Evolutionary conservation across 2,888 invertebrate species (phyloP), one percentile per base, ranked within the genome.

Genomic region (Terebella lapidaria): DNA sequence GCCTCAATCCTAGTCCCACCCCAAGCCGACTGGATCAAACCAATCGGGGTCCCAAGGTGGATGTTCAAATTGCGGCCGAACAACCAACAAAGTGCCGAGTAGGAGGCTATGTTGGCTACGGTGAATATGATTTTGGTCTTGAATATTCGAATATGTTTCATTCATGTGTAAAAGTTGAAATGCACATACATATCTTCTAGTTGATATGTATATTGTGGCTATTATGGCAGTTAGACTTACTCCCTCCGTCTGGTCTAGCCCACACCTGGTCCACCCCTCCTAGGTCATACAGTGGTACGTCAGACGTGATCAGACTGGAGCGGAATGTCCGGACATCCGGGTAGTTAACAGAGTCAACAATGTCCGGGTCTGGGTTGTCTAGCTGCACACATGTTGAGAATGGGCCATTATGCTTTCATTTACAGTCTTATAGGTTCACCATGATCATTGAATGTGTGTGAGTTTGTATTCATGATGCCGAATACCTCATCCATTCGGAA

Each of bases 51-150:
- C 5, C 69, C 57, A 5, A 72, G 62, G 15, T 61, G 55, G 54
- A 72, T 59, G 42, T 71, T 67, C 24, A 77, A 54, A 20, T 67
- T 60, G 57, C 70, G 70, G 3, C 73, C 77, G 68, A 71, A 76
- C 60, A 75, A 59, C 76, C 77, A 77, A 59, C 77, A 77, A 3
- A 76, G 71, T n/a, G 76, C 75, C 2, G 77, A 77, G 61, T 75
- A 77, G 58, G 70, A 66, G 18, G 54, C 54, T 5, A 58, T 52
- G 29, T 53, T 57, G 10, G 18, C 57, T 57, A n/a, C n/a, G n/a
- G n/a, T n/a, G n/a, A n/a, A n/a, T n/a, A n/a, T n/a, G n/a, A n/a
- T n/a, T n/a, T n/a, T n/a, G n/a, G n/a, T n/a, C n/a, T n/a, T n/a
- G n/a, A n/a, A n/a, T n/a, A n/a, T n/a, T n/a, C n/a, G n/a, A n/a